Evolutionary conservation across 2,797 vertebrate genomes (phyloP), one percentile per base, ranked within the genome.

Genomic region (Mastacembelus armatus): DNA sequence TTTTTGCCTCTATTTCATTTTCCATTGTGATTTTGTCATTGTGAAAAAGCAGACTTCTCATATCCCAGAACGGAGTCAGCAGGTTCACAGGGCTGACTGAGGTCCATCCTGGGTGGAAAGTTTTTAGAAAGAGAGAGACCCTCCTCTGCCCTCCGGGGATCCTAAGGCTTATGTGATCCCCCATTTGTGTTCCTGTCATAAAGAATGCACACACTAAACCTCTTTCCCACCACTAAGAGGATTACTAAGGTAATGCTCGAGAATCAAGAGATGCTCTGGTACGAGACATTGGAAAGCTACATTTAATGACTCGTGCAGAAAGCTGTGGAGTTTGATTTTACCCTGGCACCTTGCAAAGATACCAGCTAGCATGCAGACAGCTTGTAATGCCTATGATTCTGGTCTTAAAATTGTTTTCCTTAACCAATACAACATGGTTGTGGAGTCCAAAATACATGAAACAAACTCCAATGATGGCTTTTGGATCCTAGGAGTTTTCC

Each of bases 181-280:
- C 84, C 84, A 85, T 91, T 92, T 92, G 90, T 88, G 78, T 80
- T 83, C 77, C 81, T 80, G 74, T 90, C 86, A 92, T 89, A 91
- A 92, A 92, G 92, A 93, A 92, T 92, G 89, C 82, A 50, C 82
- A 72, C 71, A 36, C 87, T 90, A 91, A 94, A 93, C 88, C 84
- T 90, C 88, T 92, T 92, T 93, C 93, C 92, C 92, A 93, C 90
- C 91, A 90, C 86, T 91, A 93, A 94, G 92, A 92, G 93, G 93
- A 94, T 94, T 94, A 94, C 81, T 72, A 86, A 85, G 84, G 89
- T 91, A 92, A 93, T 90, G 86, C 91, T 89, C 63, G 83, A 55
- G 78, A 90, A 92, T 91, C 83, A 90, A 91, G 90, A 87, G 90
- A 93, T 92, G 90, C 85, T 89, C 85, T 35, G 54, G 82, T 73